Percentiles rank a stretch among this genome's conserved stretches.
Evolutionary conservation across 2,888 invertebrate genomes (phyloP).

Genomic region (Holacanthella duospinosa): DNA sequence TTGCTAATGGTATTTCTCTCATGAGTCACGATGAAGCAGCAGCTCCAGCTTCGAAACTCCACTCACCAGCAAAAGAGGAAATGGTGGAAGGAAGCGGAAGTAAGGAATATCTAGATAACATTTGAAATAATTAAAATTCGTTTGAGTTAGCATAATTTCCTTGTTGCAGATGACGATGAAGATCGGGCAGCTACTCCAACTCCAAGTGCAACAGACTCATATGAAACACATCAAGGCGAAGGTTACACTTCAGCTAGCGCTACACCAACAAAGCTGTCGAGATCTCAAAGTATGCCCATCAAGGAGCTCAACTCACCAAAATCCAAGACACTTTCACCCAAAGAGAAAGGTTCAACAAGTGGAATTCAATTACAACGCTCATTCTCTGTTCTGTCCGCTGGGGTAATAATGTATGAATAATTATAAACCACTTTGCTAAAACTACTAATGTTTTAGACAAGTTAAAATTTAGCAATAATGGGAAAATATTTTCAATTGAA

Average conservation of each 20-base stretch:
- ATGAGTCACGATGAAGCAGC: constrained; percentile 41
- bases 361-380: constrained; percentile 33
- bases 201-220: not conserved
- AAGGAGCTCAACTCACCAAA: constrained; percentile 19
- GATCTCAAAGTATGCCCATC: constrained; percentile 35
- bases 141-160: too few species aligned
- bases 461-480: too few species aligned
- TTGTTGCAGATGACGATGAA: constrained; percentile 18
- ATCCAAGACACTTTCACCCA: constrained; percentile 16
- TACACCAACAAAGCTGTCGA: constrained; percentile 20
- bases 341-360: constrained; percentile 11
- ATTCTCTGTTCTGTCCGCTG: constrained; percentile 33
- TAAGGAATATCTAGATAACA: too few species aligned
- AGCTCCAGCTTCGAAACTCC: not conserved
- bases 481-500: too few species aligned
- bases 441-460: too few species aligned
- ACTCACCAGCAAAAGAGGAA: not conserved
- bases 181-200: not conserved
- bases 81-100: not conserved
- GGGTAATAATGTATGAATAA: too few species aligned
- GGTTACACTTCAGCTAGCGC: not conserved
- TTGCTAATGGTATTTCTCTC: constrained; percentile 34
- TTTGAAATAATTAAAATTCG: too few species aligned
- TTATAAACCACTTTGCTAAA: too few species aligned
- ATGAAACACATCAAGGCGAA: not conserved